Base-by-base conservation (phyloP, 1,140 invertebrate species). In the Steinernema khuongi region DNA sequence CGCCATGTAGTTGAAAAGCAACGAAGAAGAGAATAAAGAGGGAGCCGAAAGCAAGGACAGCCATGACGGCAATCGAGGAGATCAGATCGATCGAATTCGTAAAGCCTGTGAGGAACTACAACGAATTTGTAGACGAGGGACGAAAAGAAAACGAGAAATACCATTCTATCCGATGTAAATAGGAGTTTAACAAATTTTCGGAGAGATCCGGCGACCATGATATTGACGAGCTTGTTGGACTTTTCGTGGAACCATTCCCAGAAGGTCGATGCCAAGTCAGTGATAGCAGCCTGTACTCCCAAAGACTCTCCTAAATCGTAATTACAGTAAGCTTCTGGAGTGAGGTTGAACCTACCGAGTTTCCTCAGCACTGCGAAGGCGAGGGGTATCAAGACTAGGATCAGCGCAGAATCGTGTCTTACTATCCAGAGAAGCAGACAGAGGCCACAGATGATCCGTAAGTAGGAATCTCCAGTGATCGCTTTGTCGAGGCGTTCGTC, bases 1-100 rank as follows among this genome's bases (percentile, higher is more conserved):
- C 96, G 18, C 91, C 92, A 85, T 97, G 97, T 72, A 96, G 90
- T 92, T 96, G 86, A 7, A 86, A 83, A 4, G 41, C 73, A 29
- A 84, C 74, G 70, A 86, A 81, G 41, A 89, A 76, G 36, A 85
- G 79, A n/a, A 86, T 82, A 70, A 88, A 85, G 1, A 89, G 74
- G n/a, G 84, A 80, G 44, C 86, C 84, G 30, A 86, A 75, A 18
- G 86, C 86, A 29, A 87, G 82, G 36, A 88, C 71, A n/a, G 88
- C 71, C 71, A 89, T 89, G 14, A 88, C 86, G 44, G 86, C 73
- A 26, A 88, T 81, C 73, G 87, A 88, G 17, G 87, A 87, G 14
- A 88, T 83, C 19, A 86, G 85, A 79, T 89, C 88, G 26, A 88
- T 75, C 0, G 86, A 85, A 28, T 79, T 78, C 44, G 87, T 85